Conservation (phyloP, 2,797 vertebrate species). For the Epinephelus coioides region DNA sequence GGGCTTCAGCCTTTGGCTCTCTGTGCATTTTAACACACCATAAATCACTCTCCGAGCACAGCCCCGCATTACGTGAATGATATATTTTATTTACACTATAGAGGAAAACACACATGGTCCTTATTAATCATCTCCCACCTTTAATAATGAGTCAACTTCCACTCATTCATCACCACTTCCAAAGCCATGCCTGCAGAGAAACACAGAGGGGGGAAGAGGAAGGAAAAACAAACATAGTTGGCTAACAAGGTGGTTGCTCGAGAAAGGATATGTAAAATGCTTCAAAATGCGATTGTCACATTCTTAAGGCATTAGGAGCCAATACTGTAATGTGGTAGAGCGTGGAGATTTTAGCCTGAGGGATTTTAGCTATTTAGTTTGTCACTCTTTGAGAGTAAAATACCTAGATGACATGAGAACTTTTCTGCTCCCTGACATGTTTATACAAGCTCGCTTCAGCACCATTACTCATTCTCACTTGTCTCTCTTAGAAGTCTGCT, state of each 20-base stretch:
- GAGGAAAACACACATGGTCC: constrained; percentile 90
- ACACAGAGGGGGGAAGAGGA: constrained; percentile 57
- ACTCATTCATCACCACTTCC: constrained; percentile 89
- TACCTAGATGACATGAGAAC: constrained; percentile 82
- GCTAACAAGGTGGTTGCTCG: constrained; percentile 81
- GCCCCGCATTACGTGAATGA: constrained; percentile 90
- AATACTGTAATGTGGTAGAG: constrained; percentile 72
- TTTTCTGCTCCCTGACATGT: constrained; percentile 83
- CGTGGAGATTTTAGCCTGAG: constrained; percentile 71
- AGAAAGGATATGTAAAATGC: constrained; percentile 74
- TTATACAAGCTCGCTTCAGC: constrained; percentile 83
- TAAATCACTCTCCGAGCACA: constrained; percentile 89
- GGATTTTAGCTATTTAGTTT: constrained; percentile 84
- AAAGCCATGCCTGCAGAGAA: constrained; percentile 85
- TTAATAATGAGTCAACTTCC: constrained; percentile 92
- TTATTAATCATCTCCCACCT: constrained; percentile 94
- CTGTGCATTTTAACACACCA: constrained; percentile 88
- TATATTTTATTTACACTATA: constrained; percentile 95
- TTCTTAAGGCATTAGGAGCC: constrained; percentile 76
- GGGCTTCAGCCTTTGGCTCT: constrained; percentile 89
- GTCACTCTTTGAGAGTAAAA: constrained; percentile 82
- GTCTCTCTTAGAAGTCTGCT: constrained; percentile 82
- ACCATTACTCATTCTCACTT: constrained; percentile 83
- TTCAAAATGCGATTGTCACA: constrained; percentile 79
- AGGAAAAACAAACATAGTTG: constrained; percentile 84